Percentiles rank a stretch among this genome's conserved stretches.
These are phyloP conservation scores for Idaea aversata DNA, from an alignment of 2,888 invertebrate genomes.

Conservation along the genomic window DNA sequence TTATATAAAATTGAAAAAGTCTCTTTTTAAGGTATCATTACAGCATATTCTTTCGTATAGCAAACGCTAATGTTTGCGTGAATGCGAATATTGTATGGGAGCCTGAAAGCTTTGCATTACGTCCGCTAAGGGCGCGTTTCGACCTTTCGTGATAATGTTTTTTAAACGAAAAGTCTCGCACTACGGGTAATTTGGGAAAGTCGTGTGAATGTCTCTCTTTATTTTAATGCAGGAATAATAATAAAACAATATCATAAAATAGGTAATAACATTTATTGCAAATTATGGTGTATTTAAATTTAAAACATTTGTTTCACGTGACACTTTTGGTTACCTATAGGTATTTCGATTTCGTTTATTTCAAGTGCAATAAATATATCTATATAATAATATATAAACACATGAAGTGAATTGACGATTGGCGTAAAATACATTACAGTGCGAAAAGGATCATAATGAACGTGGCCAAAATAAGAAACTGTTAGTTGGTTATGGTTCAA, in stretches of 20 bases:
- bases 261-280: neutral
- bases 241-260: neutral
- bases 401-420: neutral
- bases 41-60: no score
- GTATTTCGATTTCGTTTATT: neutral
- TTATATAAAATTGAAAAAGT: no score
- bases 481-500: neutral
- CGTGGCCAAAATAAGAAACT: neutral
- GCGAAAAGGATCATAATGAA: neutral
- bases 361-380: neutral
- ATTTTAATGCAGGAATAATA: no score
- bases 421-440: neutral
- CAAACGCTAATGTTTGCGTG: no score
- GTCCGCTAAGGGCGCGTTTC: no score
- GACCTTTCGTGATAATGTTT: no score
- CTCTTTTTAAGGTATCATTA: no score
- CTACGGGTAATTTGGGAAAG: no score
- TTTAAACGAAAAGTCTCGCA: no score
- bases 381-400: neutral
- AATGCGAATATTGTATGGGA: no score
- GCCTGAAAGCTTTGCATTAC: no score
- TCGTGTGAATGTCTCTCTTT: no score
- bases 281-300: neutral
- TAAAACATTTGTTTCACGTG: neutral
- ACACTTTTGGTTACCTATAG: neutral